A percentile compares a stretch with the other conserved stretches of the same genome.
Evolutionary conservation across 1,140 invertebrate genomes (phyloP).

Genomic region (Drosophila biarmipes): DNA sequence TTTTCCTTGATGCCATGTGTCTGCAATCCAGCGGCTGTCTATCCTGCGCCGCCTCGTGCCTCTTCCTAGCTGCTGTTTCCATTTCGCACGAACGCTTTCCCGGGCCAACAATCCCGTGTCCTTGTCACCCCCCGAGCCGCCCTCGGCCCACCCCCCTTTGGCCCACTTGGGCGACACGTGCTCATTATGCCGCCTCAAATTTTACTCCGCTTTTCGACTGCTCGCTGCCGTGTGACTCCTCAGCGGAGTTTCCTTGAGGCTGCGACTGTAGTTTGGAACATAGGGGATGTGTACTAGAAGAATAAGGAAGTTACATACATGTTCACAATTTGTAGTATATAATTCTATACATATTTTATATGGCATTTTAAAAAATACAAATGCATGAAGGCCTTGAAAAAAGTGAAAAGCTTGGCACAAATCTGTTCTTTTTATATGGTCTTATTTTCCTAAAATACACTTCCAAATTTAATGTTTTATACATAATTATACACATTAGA

Average conservation of each 20-base stretch:
- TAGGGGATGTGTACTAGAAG: background rate
- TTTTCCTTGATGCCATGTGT: constrained; percentile 65
- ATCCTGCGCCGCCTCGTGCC: constrained; percentile 18
- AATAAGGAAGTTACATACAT: background rate
- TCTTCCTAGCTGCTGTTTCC: constrained; percentile 55
- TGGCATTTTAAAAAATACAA: too few species aligned
- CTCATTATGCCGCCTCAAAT: constrained; percentile 76
- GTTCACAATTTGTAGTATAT: background rate
- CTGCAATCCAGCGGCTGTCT: constrained; percentile 38
- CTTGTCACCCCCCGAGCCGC: constrained; percentile 24
- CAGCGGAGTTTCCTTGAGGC: constrained; percentile 27
- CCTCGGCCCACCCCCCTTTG: constrained; percentile 14
- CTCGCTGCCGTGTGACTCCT: constrained; percentile 8
- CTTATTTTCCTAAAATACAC: too few species aligned
- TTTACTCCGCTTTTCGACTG: constrained; percentile 60
- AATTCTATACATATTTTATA: too few species aligned
- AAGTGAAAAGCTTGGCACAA: too few species aligned
- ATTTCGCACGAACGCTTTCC: constrained; percentile 53
- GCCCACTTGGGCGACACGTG: constrained; percentile 68
- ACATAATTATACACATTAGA: too few species aligned
- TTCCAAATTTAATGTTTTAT: too few species aligned
- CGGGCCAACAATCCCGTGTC: constrained; percentile 23
- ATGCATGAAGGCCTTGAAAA: too few species aligned
- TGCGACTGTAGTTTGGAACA: constrained; percentile 3
- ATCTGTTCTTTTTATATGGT: too few species aligned